Percentiles rank a stretch among this genome's conserved stretches.
These are phyloP conservation scores for Orthonyx spaldingii DNA, from an alignment of 2,113 vertebrate genomes.

Conservation along the genomic window DNA sequence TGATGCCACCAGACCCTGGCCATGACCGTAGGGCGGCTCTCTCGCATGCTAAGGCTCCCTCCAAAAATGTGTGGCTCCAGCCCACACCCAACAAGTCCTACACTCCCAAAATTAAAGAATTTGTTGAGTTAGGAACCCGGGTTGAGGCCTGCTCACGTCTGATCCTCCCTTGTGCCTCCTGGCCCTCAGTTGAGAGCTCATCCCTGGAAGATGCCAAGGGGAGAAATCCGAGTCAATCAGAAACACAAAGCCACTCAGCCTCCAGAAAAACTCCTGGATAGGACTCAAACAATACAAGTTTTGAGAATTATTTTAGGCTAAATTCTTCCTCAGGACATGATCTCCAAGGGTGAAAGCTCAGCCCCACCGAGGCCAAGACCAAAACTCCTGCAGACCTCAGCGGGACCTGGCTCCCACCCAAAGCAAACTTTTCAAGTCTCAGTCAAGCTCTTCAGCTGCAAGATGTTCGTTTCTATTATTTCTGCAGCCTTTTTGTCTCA, in stretches of 20 bases:
- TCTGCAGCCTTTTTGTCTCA: slow-evolving; percentile 2
- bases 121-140: rapidly evolving
- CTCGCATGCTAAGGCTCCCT: not conserved
- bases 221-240: not conserved
- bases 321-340: slow-evolving; percentile 3
- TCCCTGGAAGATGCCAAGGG: not conserved
- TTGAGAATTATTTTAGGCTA: slow-evolving; percentile 1
- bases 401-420: slow-evolving; percentile 25
- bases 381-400: slow-evolving; percentile 38
- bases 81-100: not conserved
- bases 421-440: slow-evolving; percentile 22
- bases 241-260: not conserved
- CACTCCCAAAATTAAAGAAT: rapidly evolving
- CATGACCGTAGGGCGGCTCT: rapidly evolving
- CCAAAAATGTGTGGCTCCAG: rapidly evolving
- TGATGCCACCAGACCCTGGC: not conserved
- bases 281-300: not conserved
- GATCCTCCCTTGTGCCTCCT: not conserved
- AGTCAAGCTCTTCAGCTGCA: slow-evolving; percentile 2
- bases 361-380: not conserved
- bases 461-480: not conserved
- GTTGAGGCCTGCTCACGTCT: not conserved
- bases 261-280: not conserved
- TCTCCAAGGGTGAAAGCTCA: not conserved
- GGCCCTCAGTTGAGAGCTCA: rapidly evolving